These are phyloP conservation scores for Phainopepla nitens DNA, from an alignment of 2,113 vertebrate species.

Conservation along the genomic window DNA sequence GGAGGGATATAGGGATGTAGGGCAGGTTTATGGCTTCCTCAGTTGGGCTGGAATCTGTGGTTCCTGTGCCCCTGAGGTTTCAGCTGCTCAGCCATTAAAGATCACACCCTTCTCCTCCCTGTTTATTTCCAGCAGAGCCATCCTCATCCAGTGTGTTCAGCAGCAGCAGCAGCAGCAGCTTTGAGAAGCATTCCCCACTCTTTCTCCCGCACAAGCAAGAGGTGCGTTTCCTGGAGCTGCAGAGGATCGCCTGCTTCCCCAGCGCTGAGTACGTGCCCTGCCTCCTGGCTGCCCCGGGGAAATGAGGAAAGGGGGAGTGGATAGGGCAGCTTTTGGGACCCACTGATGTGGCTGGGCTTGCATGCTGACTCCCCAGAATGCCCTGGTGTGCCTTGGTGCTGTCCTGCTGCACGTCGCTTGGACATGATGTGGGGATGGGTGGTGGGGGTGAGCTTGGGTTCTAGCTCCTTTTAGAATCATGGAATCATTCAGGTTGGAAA, in stretches of 20 bases:
- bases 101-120: background rate
- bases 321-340: rapidly evolving
- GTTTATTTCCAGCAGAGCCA: background rate
- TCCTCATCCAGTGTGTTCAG: slow-evolving; percentile 4
- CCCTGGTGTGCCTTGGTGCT: background rate
- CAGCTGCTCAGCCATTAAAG: background rate
- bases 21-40: background rate
- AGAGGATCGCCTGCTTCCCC: slow-evolving; percentile 77
- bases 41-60: background rate
- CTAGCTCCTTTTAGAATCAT: background rate
- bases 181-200: slow-evolving; percentile 72
- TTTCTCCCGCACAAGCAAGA: slow-evolving; percentile 55
- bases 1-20: background rate
- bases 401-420: background rate
- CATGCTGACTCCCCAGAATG: rapidly evolving
- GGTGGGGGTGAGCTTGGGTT: background rate
- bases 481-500: background rate
- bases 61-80: background rate
- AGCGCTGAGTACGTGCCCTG: slow-evolving; percentile 53
- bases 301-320: rapidly evolving
- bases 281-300: background rate
- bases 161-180: slow-evolving; percentile 15
- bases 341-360: rapidly evolving
- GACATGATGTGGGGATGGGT: background rate
- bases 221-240: slow-evolving; percentile 83